phyloP scores from a whole-genome alignment of 2,888 invertebrate species.

The Pristionchus mayeri region DNA sequence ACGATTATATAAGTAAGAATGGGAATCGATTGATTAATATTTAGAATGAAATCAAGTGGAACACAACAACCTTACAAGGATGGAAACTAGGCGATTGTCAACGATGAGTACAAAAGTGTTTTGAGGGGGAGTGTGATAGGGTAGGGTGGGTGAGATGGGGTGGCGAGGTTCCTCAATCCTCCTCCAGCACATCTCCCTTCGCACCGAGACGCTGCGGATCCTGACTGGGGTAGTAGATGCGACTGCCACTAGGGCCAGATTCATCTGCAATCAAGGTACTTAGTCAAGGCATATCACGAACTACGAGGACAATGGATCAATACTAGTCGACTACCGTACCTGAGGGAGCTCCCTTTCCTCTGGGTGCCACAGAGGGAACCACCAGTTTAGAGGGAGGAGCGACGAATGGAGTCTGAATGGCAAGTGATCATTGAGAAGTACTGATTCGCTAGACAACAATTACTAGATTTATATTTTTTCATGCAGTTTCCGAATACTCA shows the following conservation, averaged over 20 bases:
- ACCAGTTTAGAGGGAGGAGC: constrained; percentile 49
- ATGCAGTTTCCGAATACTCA: neutral
- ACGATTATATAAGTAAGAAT: constrained; percentile 19
- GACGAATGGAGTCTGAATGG: constrained; percentile 43
- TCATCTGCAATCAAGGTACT: neutral
- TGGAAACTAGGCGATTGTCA: neutral
- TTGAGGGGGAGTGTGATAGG: neutral
- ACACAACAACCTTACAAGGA: constrained; percentile 26
- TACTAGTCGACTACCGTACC: constrained; percentile 6
- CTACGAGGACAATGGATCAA: constrained; percentile 9
- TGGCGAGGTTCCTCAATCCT: constrained; percentile 46
- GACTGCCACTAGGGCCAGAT: constrained; percentile 58
- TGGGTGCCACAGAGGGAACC: constrained; percentile 50
- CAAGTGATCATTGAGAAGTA: neutral
- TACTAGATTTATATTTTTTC: too few relatives aligned
- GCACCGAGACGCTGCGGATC: constrained; percentile 84
- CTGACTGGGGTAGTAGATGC: constrained; percentile 94
- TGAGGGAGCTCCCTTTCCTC: neutral
- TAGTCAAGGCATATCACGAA: constrained; percentile 17
- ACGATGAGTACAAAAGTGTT: neutral
- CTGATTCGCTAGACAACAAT: neutral
- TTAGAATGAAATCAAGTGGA: neutral
- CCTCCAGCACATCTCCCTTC: constrained; percentile 72
- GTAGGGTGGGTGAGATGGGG: neutral
- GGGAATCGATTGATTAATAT: neutral